Percentiles rank a stretch among this genome's conserved stretches.
These are phyloP conservation scores for Sarcophaga bullata DNA, from an alignment of 1,140 invertebrate genomes.

Conservation along the genomic window DNA sequence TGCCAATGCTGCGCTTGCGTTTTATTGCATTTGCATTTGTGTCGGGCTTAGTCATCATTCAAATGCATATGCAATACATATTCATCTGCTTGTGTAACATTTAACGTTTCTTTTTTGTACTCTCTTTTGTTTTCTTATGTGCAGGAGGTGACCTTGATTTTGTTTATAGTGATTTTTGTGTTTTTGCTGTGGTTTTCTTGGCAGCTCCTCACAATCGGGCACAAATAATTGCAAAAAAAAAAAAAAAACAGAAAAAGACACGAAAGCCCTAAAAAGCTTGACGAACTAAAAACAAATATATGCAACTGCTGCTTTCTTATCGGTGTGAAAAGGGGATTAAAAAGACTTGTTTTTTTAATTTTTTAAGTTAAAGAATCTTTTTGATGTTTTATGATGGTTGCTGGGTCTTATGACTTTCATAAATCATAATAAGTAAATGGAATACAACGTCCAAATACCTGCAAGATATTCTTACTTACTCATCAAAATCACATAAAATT, in stretches of 20 bases:
- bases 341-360: not conserved
- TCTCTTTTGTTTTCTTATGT: slow-evolving; percentile 1
- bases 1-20: slow-evolving; percentile 32
- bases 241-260: not conserved
- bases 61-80: not conserved
- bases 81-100: not conserved
- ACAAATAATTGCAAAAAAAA: not conserved
- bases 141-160: slow-evolving; percentile 38
- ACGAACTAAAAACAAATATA: not conserved
- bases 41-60: not conserved
- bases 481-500: too few relatives aligned
- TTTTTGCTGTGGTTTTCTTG: slow-evolving; percentile 17
- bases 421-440: not conserved
- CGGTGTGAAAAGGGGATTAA: slow-evolving; percentile 34
- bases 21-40: slow-evolving; percentile 12
- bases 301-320: slow-evolving; percentile 1
- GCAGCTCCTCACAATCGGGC: slow-evolving; percentile 11
- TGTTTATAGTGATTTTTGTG: not conserved
- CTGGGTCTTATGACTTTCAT: slow-evolving; percentile 13
- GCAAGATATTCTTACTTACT: too few relatives aligned
- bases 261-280: not conserved
- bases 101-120: not conserved
- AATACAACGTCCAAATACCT: not conserved
- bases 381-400: slow-evolving; percentile 8
- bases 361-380: not conserved